phyloP scores from a whole-genome alignment of 2,113 vertebrate species.

The Microtus richardsoni region DNA sequence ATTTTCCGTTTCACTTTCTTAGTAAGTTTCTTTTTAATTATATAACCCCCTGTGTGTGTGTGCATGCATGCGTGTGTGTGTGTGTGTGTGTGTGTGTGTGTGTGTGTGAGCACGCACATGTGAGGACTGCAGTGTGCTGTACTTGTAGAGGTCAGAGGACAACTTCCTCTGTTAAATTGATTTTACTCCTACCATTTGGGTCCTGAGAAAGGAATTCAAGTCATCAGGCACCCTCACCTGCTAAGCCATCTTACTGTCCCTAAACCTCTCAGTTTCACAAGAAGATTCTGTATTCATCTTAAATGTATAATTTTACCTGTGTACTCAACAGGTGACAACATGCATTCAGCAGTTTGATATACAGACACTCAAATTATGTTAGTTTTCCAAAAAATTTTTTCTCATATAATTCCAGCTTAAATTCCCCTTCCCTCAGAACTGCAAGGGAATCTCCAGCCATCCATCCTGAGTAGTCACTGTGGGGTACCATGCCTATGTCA shows the following conservation, averaged over 20 bases:
- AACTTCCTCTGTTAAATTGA: neutral
- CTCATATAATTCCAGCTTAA: neutral
- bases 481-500: neutral
- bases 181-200: neutral
- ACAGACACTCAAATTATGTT: neutral
- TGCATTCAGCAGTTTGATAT: neutral
- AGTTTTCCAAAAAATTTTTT: neutral
- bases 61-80: neutral
- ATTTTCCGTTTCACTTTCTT: neutral
- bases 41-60: neutral
- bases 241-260: neutral
- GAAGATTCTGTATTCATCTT: conserved; percentile 5
- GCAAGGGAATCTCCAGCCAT: neutral
- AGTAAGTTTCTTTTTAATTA: neutral
- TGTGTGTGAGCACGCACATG: no score
- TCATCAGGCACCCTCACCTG: neutral
- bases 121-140: neutral
- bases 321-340: neutral
- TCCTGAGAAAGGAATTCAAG: neutral
- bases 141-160: neutral
- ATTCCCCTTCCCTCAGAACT: neutral
- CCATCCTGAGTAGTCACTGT: neutral
- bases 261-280: neutral
- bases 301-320: neutral
- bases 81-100: no score